Base-by-base conservation (phyloP, 2,888 invertebrate species). In the Coleophora deauratella region DNA sequence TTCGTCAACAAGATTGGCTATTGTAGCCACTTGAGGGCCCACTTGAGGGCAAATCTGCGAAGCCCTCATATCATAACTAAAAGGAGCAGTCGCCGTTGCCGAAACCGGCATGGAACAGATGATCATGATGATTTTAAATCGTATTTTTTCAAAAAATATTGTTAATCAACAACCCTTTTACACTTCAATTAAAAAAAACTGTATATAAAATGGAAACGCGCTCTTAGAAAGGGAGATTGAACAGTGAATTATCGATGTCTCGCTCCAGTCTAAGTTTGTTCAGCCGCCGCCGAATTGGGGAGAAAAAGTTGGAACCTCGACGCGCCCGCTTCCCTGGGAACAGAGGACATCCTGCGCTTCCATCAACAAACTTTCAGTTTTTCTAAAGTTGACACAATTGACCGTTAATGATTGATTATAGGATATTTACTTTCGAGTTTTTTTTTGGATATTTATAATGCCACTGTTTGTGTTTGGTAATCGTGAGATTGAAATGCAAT, bases 201-300 rank as follows among this genome's bases (percentile, higher is more conserved):
- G 21, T 21, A 21, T 3, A 4, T 3, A 21, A 21, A 66, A 60
- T 77, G 81, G 73, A 76, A 72, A 80, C 76, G 60, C 46, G 41
- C 39, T 38, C 44, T 44, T 36, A 49, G 59, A 62, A 64, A 57
- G 56, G 59, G 63, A 71, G 69, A 75, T 73, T 71, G 72, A 74
- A 67, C 70, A 79, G 72, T 72, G 74, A 78, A 84, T 81, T 80
- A 81, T 75, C 72, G 72, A 80, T 79, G 80, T 72, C 68, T 71
- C 78, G 79, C 74, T 72, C 65, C 57, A 55, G 62, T 60, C 64
- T 51, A 58, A 77, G 81, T 84, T 84, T 79, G 72, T 78, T 72
- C 80, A 77, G 75, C 64, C 61, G 65, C 56, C 64, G 59, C n/a
- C n/a, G 64, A 67, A 73, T 71, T 65, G 63, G 21, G 46, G 50